These are phyloP conservation scores for Hydropsyche tenuis DNA, from an alignment of 1,140 invertebrate genomes.

Conservation along the genomic window DNA sequence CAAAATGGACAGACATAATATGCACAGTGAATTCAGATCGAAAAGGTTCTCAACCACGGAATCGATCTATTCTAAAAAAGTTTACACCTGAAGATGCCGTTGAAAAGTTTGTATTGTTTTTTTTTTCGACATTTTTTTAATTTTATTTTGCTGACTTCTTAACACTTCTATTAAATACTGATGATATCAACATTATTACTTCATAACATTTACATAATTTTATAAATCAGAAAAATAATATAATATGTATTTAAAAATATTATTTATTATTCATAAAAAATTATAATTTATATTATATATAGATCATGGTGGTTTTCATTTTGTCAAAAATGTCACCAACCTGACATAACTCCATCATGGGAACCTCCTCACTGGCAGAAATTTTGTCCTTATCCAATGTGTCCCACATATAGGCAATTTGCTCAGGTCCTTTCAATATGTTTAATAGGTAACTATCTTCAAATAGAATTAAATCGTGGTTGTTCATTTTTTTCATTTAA, in stretches of 20 bases:
- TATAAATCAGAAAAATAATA: too few species aligned
- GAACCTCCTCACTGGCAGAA: conserved; percentile 75
- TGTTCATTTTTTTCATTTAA: not conserved
- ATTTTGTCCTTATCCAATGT: conserved; percentile 80
- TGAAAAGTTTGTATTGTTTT: conserved; percentile 36
- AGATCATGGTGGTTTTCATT: conserved; percentile 58
- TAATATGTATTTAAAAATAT: too few species aligned
- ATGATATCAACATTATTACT: too few species aligned
- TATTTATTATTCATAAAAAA: not conserved
- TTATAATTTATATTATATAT: conserved; percentile 12
- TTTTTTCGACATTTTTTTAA: too few species aligned
- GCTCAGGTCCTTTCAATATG: conserved; percentile 73
- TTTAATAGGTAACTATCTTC: conserved; percentile 67
- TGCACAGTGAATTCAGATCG: conserved; percentile 40
- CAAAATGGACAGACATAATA: conserved; percentile 42
- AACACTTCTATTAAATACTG: too few species aligned
- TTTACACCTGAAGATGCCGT: conserved; percentile 32
- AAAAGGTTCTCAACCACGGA: conserved; percentile 47
- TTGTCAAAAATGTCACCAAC: conserved; percentile 58
- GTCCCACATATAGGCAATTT: conserved; percentile 79
- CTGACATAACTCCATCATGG: conserved; percentile 73
- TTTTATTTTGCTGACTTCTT: too few species aligned
- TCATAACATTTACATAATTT: too few species aligned
- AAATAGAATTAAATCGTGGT: not conserved
- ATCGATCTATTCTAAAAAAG: conserved; percentile 45